These are phyloP conservation scores for Alethe castanea DNA, from an alignment of 2,113 vertebrate species.

Conservation along the genomic window DNA sequence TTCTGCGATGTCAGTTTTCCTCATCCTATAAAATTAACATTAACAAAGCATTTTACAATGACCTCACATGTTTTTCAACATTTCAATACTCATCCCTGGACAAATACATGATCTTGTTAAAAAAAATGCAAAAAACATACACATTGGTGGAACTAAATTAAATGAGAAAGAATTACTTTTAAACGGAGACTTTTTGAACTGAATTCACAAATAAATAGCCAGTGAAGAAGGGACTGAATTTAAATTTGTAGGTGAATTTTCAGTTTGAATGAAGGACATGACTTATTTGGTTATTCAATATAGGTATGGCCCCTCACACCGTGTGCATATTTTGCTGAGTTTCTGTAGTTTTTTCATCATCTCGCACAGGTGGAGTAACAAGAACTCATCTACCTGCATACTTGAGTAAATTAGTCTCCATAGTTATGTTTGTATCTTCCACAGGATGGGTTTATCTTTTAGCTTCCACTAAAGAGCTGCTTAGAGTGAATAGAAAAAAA, in stretches of 20 bases:
- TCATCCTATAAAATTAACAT: neutral
- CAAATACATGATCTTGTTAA: accelerated
- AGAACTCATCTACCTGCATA: neutral
- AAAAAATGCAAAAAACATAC: neutral
- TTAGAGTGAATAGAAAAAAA: neutral
- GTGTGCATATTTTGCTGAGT: neutral
- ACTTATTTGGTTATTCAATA: neutral
- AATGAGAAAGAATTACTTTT: neutral
- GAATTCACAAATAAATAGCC: neutral
- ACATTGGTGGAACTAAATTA: neutral
- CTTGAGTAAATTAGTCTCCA: neutral
- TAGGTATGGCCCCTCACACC: neutral
- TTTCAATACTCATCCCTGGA: neutral
- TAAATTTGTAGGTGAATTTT: neutral
- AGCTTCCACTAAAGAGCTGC: neutral
- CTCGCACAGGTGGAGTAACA: neutral
- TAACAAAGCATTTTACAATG: neutral
- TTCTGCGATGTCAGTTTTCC: neutral
- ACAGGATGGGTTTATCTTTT: neutral
- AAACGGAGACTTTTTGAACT: neutral
- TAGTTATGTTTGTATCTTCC: neutral
- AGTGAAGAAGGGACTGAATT: neutral
- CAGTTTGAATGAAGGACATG: neutral
- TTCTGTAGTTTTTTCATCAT: neutral
- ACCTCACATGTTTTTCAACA: neutral